phyloP scores from a whole-genome alignment of 2,113 vertebrate species.

The Plecotus auritus region DNA sequence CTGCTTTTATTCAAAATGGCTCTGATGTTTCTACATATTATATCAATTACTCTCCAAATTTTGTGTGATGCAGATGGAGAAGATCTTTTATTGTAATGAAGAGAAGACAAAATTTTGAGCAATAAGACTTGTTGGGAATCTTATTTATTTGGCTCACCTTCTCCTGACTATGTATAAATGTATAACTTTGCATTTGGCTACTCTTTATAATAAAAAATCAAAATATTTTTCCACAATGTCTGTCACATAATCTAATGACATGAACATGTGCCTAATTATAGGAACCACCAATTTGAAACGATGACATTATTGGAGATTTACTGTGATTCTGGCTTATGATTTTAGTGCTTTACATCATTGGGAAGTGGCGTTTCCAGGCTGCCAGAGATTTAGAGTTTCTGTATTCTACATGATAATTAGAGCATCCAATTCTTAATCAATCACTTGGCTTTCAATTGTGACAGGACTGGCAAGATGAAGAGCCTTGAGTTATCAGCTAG shows the following conservation, averaged over 20 bases:
- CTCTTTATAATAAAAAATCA: background rate
- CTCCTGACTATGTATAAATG: background rate
- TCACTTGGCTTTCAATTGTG: background rate
- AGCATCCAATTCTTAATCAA: background rate
- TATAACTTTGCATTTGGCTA: background rate
- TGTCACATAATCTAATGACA: background rate
- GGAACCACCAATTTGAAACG: background rate
- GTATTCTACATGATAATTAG: background rate
- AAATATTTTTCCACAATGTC: background rate
- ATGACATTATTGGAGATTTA: background rate
- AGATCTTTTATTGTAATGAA: background rate
- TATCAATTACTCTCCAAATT: background rate
- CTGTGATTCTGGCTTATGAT: background rate
- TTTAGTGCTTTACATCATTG: background rate
- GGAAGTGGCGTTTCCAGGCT: background rate
- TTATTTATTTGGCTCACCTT: background rate
- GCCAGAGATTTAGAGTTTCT: background rate
- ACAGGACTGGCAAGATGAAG: background rate
- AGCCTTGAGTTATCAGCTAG: background rate
- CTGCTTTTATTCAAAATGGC: conserved; percentile 4
- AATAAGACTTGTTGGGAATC: background rate
- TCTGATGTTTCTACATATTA: background rate
- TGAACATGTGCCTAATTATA: background rate
- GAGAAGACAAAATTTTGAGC: background rate
- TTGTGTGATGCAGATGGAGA: background rate